Evolutionary conservation across 2,797 vertebrate species (phyloP), one percentile per base, ranked within the genome.

Genomic region (Podarcis siculus): DNA sequence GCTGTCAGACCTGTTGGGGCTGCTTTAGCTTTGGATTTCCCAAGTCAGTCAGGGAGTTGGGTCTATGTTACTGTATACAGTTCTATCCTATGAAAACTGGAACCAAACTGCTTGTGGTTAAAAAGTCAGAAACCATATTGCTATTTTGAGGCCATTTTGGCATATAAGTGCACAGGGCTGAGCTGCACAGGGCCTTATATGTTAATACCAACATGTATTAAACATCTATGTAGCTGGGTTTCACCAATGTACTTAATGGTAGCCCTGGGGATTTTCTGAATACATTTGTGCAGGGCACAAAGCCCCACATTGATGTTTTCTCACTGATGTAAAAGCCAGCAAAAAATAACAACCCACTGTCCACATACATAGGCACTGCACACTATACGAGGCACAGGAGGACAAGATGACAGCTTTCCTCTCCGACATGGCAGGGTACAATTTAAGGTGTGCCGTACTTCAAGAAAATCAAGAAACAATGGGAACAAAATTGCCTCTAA

Each of bases 381-480:
- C 17, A 45, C 27, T 8, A 39, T 35, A 64, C 39, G 55, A 76
- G 32, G 25, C 61, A 55, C 35, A 75, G 39, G 42, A 77, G 58
- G 45, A 67, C 67, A 86, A 81, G n/a, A 80, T 25, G 27, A 81
- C 21, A 80, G 39, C 58, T 85, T 58, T 81, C 58, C 61, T 81
- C 83, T 85, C 83, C 21, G 42, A 67, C 8, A 55, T 80, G 83
- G 72, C 79, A 89, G 79, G 45, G 61, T 86, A 81, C 71, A 82
- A 82, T 86, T 76, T 81, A 81, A 80, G 69, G 78, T 66, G 32
- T 81, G 27, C 58, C 32, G 81, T 85, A 81, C 72, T 85, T 85
- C 78, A 67, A 75, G 69, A 66, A 87, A 75, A 87, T 82, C 55
- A 82, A 82, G 67, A 75, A 82, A 87, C 71, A 75, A 87, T 76